phyloP scores from a whole-genome alignment of 2,113 vertebrate genomes.

The Saiga tatarica region DNA sequence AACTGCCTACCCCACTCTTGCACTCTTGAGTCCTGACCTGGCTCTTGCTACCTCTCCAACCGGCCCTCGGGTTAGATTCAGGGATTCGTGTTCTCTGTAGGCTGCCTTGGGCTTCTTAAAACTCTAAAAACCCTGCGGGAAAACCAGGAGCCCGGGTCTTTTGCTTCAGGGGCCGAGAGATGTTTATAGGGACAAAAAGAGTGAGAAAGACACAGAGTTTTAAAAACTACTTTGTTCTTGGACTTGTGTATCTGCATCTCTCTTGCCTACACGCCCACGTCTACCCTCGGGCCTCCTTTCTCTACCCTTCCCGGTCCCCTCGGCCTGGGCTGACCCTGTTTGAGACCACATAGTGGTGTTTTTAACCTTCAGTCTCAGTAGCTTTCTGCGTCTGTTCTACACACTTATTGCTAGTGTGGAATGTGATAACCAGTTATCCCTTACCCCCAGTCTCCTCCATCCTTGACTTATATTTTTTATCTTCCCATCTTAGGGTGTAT shows the following conservation, averaged over 20 bases:
- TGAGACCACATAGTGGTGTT: accelerated
- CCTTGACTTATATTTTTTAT: constrained; percentile 64
- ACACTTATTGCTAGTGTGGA: not conserved
- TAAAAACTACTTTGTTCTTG: constrained; percentile 6
- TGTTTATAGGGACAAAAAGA: not conserved
- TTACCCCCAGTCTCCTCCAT: not conserved
- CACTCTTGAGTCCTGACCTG: not conserved
- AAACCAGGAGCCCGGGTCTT: not conserved
- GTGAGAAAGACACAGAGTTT: not conserved
- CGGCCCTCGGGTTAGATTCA: not conserved
- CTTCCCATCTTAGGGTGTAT: constrained; percentile 10
- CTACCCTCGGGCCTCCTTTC: not conserved
- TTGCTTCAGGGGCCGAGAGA: not conserved
- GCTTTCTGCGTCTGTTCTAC: not conserved
- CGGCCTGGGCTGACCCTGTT: not conserved
- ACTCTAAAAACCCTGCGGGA: not conserved
- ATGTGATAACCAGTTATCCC: not conserved
- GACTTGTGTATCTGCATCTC: not conserved
- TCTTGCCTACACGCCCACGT: not conserved
- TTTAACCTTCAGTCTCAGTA: not conserved
- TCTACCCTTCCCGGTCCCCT: accelerated
- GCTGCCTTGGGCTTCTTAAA: not conserved
- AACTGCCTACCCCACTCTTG: not conserved
- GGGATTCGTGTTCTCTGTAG: not conserved
- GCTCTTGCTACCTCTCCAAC: not conserved